Conservation (phyloP, 2,888 invertebrate genomes). For the Apotomis turbidana region DNA sequence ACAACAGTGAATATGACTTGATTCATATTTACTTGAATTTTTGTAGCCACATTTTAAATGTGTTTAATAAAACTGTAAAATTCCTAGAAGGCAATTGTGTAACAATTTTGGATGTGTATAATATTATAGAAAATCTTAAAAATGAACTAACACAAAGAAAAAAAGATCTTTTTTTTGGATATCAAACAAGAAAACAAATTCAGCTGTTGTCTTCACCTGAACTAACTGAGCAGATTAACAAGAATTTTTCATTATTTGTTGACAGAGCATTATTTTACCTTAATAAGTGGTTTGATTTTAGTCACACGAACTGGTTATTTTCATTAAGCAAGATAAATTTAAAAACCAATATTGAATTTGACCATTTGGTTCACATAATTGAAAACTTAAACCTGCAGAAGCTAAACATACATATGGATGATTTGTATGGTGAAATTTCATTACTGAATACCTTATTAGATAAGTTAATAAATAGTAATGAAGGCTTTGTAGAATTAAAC, state of each 20-base stretch:
- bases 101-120: slow-evolving; percentile 10
- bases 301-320: neutral
- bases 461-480: too few species aligned
- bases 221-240: slow-evolving; percentile 21
- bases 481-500: too few species aligned
- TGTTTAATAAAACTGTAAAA: slow-evolving; percentile 1
- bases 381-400: neutral
- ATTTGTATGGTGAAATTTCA: too few species aligned
- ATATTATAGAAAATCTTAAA: slow-evolving; percentile 17
- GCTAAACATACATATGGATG: neutral
- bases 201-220: slow-evolving; percentile 19
- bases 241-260: slow-evolving; percentile 30
- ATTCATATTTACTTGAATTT: neutral
- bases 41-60: slow-evolving; percentile 3
- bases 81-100: neutral
- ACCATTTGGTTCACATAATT: neutral
- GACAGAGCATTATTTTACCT: slow-evolving; percentile 22
- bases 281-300: slow-evolving; percentile 33
- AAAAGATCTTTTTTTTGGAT: slow-evolving; percentile 21
- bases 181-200: slow-evolving; percentile 21
- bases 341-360: too few species aligned
- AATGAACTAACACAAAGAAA: slow-evolving; percentile 22
- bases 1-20: neutral
- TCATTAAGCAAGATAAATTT: too few species aligned
- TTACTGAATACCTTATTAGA: too few species aligned